Conservation (phyloP, 2,888 invertebrate species). For the Agrotis puta region DNA sequence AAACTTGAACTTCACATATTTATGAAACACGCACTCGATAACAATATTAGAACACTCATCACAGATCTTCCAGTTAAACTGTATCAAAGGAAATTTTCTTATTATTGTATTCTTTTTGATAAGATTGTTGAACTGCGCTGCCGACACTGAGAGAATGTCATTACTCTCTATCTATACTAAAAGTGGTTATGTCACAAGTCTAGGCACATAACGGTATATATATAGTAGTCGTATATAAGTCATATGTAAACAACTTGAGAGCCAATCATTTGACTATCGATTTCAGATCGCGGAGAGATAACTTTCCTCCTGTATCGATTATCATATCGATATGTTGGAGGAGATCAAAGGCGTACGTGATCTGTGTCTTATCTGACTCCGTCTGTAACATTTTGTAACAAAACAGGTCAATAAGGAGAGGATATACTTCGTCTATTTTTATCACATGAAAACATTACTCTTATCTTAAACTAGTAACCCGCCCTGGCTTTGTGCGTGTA, state of each 20-base stretch:
- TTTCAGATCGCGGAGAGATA: constrained; percentile 22
- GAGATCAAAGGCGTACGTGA: neutral
- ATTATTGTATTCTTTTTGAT: constrained; percentile 55
- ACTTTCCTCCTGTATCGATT: constrained; percentile 1
- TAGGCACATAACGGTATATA: constrained; percentile 10
- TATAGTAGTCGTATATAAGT: constrained; percentile 4
- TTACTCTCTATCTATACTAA: constrained; percentile 52
- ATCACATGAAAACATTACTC: neutral
- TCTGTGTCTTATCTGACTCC: constrained; percentile 5
- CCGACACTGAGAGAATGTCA: constrained; percentile 36
- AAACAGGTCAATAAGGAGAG: neutral
- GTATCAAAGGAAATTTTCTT: constrained; percentile 48
- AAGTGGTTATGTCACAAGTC: constrained; percentile 49
- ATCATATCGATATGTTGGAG: neutral
- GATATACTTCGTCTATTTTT: constrained; percentile 23
- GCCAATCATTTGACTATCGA: constrained; percentile 35
- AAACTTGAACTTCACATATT: constrained; percentile 6
- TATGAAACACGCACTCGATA: neutral
- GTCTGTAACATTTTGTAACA: neutral
- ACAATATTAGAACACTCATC: constrained; percentile 7
- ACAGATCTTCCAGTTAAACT: constrained; percentile 12
- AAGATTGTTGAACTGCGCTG: constrained; percentile 57
- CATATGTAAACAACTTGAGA: constrained; percentile 30
- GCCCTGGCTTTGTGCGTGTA: too few relatives aligned
- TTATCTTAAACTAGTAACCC: neutral